Evolutionary conservation across 1,140 invertebrate species (phyloP), one percentile per base, ranked within the genome.

Genomic region (Zaprionus africanus): DNA sequence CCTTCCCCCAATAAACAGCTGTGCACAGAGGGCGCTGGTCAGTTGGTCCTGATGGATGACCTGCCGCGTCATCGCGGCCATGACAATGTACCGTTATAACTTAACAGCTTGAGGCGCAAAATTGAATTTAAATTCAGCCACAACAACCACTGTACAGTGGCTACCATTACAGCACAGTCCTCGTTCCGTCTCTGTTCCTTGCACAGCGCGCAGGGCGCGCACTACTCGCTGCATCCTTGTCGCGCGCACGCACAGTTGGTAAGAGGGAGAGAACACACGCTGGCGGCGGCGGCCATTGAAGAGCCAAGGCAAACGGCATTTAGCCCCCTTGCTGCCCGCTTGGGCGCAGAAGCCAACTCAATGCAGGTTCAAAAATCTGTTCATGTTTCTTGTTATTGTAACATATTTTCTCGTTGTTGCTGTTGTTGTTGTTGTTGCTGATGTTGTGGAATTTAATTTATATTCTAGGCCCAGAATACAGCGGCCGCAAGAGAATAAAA

Each of bases 391-490:
- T 80, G 76, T 75, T 77, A 60, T 68, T 76, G 74, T 73, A 46
- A 9, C 38, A 65, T 61, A 58, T 72, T 67, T 46, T 61, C 24
- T 67, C 57, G 64, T 54, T 69, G 72, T 46, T 79, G 75, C 75
- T 82, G 71, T 58, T 41, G 46, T 22, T 24, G 46, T 51, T 51
- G 46, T 22, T 51, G 43, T 67, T 61, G 65, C 59, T 69, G 73
- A 63, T 79, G 76, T 79, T 82, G 79, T 66, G 83, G 77, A 78
- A 88, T 87, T 88, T 88, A 88, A 87, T 88, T 73, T 88, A 88
- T 81, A 83, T 82, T 83, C 73, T 78, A 75, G 84, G 70, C 74
- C 72, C 63, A 74, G 51, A 71, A 70, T 24, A 63, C 60, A 63
- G 43, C 26, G 66, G 66, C 60, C 66, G 66, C 72, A 56, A 80